phyloP scores from a whole-genome alignment of 2,113 vertebrate genomes.

The Poeciliopsis turrubarensis region DNA sequence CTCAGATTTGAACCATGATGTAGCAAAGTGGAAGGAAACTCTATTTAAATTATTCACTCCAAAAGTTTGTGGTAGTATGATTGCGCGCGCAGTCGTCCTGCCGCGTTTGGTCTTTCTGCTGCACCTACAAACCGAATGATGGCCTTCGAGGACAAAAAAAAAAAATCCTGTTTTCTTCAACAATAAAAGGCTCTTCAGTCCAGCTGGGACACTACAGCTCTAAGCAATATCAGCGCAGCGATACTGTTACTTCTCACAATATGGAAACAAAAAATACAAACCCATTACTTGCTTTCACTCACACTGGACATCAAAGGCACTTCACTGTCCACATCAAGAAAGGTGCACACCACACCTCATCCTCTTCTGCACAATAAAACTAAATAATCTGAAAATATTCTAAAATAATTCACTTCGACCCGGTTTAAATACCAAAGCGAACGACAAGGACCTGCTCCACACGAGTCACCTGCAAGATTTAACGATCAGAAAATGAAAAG shows the following conservation, averaged over 20 bases:
- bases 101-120: constrained; percentile 16
- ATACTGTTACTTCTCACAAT: constrained; percentile 35
- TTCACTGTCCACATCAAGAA: constrained; percentile 68
- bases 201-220: constrained; percentile 69
- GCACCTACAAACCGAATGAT: constrained; percentile 11
- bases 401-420: constrained; percentile 49
- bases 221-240: constrained; percentile 55
- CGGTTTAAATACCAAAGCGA: constrained; percentile 4
- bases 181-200: constrained; percentile 73
- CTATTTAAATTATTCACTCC: constrained; percentile 18
- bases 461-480: constrained; percentile 4
- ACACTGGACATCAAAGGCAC: constrained; percentile 76
- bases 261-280: constrained; percentile 3
- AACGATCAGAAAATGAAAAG: constrained; percentile 14
- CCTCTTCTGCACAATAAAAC: constrained; percentile 39
- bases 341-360: constrained; percentile 49
- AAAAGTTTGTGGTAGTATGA: constrained; percentile 34
- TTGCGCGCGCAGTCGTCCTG: constrained; percentile 6
- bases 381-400: constrained; percentile 49
- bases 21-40: constrained; percentile 14
- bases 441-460: constrained; percentile 26
- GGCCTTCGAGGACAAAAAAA: neutral
- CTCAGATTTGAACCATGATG: constrained; percentile 13
- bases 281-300: constrained; percentile 31
- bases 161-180: constrained; percentile 29